phyloP scores from a whole-genome alignment of 2,888 invertebrate genomes.

The Aspidiotus destructor region DNA sequence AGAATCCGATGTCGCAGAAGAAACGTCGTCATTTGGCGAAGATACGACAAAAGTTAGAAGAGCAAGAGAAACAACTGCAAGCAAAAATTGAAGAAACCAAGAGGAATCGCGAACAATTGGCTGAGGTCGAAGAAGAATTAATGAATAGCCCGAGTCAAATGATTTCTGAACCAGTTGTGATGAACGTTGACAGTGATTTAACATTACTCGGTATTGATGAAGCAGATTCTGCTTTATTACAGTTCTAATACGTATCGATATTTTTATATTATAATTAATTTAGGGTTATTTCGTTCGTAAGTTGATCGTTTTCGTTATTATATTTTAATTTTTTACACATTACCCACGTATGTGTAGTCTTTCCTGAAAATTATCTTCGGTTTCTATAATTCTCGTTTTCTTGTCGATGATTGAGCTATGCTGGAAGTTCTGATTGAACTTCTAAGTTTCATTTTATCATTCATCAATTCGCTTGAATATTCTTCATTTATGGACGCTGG shows the following conservation, averaged over 20 bases:
- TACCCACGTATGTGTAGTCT: no score
- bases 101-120: not conserved
- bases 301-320: no score
- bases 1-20: conserved; percentile 44
- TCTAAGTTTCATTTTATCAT: no score
- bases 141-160: not conserved
- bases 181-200: conserved; percentile 14
- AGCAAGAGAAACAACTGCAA: conserved; percentile 35
- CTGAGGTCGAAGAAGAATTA: not conserved
- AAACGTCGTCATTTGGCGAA: conserved; percentile 49
- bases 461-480: no score
- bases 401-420: no score
- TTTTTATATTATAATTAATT: no score
- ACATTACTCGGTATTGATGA: conserved; percentile 73
- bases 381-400: no score
- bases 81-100: conserved; percentile 19
- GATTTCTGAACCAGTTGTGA: not conserved
- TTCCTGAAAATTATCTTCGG: no score
- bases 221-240: conserved; percentile 58
- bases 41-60: conserved; percentile 44
- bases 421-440: no score
- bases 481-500: no score
- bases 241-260: not conserved
- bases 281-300: no score
- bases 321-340: no score